A percentile compares a stretch with the other conserved stretches of the same genome.
phyloP scores from a whole-genome alignment of 2,888 invertebrate genomes.

The Lymantria monacha region DNA sequence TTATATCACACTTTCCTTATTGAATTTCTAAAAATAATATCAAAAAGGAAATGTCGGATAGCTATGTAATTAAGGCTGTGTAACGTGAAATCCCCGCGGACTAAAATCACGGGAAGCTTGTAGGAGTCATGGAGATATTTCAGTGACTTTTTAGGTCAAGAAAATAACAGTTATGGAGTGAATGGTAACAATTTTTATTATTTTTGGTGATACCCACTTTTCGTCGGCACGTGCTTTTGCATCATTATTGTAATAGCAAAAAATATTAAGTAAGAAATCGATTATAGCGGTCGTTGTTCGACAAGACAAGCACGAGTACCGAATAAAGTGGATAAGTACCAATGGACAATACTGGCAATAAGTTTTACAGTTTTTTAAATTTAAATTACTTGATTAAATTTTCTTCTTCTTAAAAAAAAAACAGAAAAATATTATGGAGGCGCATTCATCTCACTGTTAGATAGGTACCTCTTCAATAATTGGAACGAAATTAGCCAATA shows the following conservation, averaged over 20 bases:
- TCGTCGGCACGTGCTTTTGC: constrained; percentile 1
- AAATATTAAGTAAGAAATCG: constrained; percentile 14
- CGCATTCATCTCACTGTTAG: too few relatives aligned
- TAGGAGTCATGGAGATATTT: constrained; percentile 1
- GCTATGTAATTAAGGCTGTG: constrained; percentile 10
- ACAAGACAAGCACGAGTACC: constrained; percentile 4
- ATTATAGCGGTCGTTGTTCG: constrained; percentile 2
- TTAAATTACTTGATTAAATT: too few relatives aligned
- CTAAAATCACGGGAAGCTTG: constrained; percentile 8
- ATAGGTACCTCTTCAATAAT: too few relatives aligned
- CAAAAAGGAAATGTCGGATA: constrained; percentile 5
- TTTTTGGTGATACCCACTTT: not conserved
- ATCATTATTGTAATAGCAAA: constrained; percentile 4
- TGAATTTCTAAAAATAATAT: constrained; percentile 8
- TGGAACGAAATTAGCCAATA: too few relatives aligned
- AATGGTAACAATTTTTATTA: not conserved
- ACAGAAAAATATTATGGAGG: too few relatives aligned
- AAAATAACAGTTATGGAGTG: not conserved
- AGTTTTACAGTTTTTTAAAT: not conserved
- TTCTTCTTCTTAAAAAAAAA: too few relatives aligned
- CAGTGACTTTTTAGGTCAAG: not conserved
- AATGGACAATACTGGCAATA: not conserved
- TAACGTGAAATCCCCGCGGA: constrained; percentile 16
- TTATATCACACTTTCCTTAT: constrained; percentile 2
- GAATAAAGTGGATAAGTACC: not conserved